Percentiles rank a stretch among this genome's conserved stretches.
Evolutionary conservation across 2,113 vertebrate genomes (phyloP).

Genomic region (Pelmatolapia mariae): DNA sequence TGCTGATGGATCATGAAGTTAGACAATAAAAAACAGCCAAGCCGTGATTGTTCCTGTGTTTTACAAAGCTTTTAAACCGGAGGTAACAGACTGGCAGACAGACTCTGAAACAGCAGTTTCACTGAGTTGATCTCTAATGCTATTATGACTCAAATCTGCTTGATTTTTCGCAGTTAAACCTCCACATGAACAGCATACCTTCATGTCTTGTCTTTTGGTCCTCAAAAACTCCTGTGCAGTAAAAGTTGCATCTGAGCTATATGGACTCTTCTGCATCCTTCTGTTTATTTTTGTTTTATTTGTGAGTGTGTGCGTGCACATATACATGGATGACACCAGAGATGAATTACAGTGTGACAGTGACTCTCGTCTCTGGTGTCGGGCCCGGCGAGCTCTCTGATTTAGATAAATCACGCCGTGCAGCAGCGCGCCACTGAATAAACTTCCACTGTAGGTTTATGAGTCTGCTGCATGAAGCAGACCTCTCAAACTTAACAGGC

Average conservation of each 20-base stretch:
- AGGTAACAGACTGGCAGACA: neutral
- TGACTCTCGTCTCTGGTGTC: conserved; percentile 39
- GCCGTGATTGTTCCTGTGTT: neutral
- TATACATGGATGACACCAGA: neutral
- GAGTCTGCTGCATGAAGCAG: neutral
- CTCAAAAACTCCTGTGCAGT: neutral
- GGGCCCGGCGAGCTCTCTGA: conserved; percentile 41
- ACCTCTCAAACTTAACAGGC: conserved; percentile 32
- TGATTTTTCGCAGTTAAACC: neutral
- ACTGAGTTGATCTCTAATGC: neutral
- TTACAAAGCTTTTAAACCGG: neutral
- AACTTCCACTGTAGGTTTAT: conserved; percentile 41
- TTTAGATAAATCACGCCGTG: conserved; percentile 63
- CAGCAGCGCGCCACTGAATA: conserved; percentile 5
- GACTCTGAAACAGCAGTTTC: neutral
- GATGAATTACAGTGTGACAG: conserved; percentile 62
- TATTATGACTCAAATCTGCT: neutral
- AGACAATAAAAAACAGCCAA: neutral
- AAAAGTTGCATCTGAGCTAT: neutral
- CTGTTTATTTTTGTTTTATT: neutral
- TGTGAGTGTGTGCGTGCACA: neutral
- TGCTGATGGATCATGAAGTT: neutral
- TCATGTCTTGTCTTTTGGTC: neutral
- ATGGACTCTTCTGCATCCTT: neutral
- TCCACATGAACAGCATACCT: neutral